A percentile compares a stretch with the other conserved stretches of the same genome.
Conservation (phyloP, 2,113 vertebrate species). For the Nycticebus coucang region DNA sequence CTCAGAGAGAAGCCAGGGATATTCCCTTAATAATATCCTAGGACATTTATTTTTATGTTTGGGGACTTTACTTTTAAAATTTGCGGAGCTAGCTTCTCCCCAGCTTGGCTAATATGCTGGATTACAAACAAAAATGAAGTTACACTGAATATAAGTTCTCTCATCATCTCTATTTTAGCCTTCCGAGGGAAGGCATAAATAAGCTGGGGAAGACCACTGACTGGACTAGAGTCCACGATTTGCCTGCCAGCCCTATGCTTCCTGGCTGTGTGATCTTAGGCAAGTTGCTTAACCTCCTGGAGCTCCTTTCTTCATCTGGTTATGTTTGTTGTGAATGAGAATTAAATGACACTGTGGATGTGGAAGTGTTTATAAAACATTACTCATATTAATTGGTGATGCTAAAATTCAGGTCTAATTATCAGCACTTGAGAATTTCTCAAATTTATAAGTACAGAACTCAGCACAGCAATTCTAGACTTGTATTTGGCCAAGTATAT, state of each 20-base stretch:
- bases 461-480: conserved; percentile 56
- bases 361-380: conserved; percentile 76
- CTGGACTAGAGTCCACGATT: not conserved
- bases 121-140: conserved; percentile 50
- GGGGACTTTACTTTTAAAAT: conserved; percentile 61
- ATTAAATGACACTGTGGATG: conserved; percentile 70
- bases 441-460: conserved; percentile 52
- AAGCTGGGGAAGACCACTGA: conserved; percentile 1
- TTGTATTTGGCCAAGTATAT: conserved; percentile 50
- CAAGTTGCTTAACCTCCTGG: not conserved
- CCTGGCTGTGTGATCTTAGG: not conserved
- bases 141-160: not conserved
- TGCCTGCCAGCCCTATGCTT: conserved; percentile 33
- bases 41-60: conserved; percentile 46
- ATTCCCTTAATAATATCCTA: not conserved
- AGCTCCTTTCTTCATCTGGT: conserved; percentile 42
- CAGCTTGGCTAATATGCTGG: not conserved
- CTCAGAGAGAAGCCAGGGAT: not conserved
- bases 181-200: conserved; percentile 40
- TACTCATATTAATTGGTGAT: conserved; percentile 69
- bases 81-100: conserved; percentile 46
- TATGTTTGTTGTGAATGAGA: conserved; percentile 71
- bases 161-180: conserved; percentile 31
- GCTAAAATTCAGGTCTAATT: conserved; percentile 73
- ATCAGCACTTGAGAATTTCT: conserved; percentile 65